These are phyloP conservation scores for Macrocentrus cingulum DNA, from an alignment of 1,140 invertebrate genomes.

Conservation along the genomic window DNA sequence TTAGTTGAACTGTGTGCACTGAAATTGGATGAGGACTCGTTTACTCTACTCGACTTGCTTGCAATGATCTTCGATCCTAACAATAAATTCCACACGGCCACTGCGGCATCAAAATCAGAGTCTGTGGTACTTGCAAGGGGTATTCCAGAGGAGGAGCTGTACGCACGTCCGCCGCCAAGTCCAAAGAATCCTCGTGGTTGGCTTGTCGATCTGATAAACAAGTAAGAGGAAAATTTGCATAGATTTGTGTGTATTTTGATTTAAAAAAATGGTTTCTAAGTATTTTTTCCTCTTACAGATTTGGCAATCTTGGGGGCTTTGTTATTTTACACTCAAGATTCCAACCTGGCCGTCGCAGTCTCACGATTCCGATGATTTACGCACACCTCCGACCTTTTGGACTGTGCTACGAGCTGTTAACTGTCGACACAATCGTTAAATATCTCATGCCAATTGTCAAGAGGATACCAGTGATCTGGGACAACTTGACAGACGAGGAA, in stretches of 20 bases:
- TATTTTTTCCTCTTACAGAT: slow-evolving; percentile 59
- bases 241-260: background rate
- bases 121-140: slow-evolving; percentile 68
- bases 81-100: slow-evolving; percentile 95
- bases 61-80: slow-evolving; percentile 92
- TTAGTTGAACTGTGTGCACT: too few relatives aligned
- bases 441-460: slow-evolving; percentile 93
- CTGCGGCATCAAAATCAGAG: slow-evolving; percentile 80
- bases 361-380: slow-evolving; percentile 80
- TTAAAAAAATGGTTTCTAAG: background rate
- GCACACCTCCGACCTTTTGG: slow-evolving; percentile 89
- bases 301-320: slow-evolving; percentile 88
- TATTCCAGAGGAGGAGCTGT: slow-evolving; percentile 75
- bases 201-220: slow-evolving; percentile 95
- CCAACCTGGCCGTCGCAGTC: slow-evolving; percentile 68
- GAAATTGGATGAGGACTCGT: too few relatives aligned
- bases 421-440: slow-evolving; percentile 85
- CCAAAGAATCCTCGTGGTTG: slow-evolving; percentile 81
- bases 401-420: slow-evolving; percentile 88
- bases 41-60: slow-evolving; percentile 88
- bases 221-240: slow-evolving; percentile 57
- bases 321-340: slow-evolving; percentile 85
- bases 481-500: slow-evolving; percentile 96
- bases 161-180: slow-evolving; percentile 77
- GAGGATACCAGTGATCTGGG: slow-evolving; percentile 86